Evolutionary conservation across 53 echinoderm and acorn worm genomes (phyloP).

Genomic region (Mesocentrotus franciscanus): DNA sequence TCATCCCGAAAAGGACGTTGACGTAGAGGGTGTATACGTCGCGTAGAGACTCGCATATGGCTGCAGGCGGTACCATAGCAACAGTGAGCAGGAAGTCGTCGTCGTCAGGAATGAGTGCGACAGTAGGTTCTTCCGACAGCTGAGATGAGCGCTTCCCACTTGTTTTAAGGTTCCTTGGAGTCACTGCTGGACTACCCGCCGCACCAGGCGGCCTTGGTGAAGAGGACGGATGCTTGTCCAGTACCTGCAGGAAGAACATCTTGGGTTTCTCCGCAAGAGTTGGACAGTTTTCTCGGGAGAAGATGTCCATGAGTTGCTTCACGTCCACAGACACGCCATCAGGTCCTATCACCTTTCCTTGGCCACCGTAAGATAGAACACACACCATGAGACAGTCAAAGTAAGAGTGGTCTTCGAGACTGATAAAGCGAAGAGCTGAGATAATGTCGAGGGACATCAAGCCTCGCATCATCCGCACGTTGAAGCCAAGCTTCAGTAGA

Average conservation of each 20-base stretch:
- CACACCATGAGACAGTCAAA: constrained; percentile 90
- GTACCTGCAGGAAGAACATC: constrained; percentile 85
- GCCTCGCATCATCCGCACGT: constrained; percentile 91
- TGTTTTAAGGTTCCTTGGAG: not conserved
- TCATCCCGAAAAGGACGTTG: constrained; percentile 76
- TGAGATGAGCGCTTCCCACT: not conserved
- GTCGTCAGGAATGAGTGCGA: constrained; percentile 79
- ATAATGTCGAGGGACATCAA: constrained; percentile 95
- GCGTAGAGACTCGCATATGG: constrained; percentile 60
- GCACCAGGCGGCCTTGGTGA: not conserved
- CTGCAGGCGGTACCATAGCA: constrained; percentile 78
- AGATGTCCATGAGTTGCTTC: constrained; percentile 90
- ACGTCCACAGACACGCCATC: constrained; percentile 84
- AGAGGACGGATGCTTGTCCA: constrained; percentile 56
- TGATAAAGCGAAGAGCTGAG: constrained; percentile 88
- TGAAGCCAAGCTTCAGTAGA: constrained; percentile 90
- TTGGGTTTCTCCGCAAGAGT: constrained; percentile 91
- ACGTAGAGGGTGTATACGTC: constrained; percentile 82
- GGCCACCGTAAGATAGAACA: constrained; percentile 81
- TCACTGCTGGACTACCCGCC: not conserved
- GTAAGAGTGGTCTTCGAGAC: constrained; percentile 92
- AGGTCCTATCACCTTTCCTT: constrained; percentile 74
- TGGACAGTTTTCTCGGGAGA: constrained; percentile 85
- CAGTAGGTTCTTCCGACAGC: not conserved
- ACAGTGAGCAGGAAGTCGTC: constrained; percentile 87